phyloP scores from a whole-genome alignment of 2,113 vertebrate species.

The Agelaius phoeniceus region DNA sequence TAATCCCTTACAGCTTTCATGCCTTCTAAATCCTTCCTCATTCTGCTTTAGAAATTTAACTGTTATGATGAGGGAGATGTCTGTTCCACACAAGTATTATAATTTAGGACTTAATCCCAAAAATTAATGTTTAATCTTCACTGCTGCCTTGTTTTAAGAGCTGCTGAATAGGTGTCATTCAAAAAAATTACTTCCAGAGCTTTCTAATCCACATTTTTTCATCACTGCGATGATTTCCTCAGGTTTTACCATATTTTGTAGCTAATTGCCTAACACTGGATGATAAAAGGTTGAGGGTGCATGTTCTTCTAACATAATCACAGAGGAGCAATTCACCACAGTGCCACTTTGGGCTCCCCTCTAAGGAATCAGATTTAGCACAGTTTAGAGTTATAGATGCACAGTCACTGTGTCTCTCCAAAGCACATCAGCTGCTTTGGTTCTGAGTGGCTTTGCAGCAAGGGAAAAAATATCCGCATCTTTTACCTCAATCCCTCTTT shows the following conservation, averaged over 20 bases:
- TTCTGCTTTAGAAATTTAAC: slow-evolving; percentile 34
- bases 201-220: slow-evolving; percentile 44
- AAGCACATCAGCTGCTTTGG: background rate
- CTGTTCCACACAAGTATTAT: background rate
- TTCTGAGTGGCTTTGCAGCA: background rate
- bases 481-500: background rate
- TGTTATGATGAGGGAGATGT: background rate
- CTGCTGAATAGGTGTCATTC: slow-evolving; percentile 15
- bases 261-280: background rate
- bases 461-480: background rate
- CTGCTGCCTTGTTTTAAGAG: slow-evolving; percentile 28
- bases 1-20: slow-evolving; percentile 45
- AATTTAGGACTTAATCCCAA: slow-evolving; percentile 49
- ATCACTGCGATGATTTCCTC: slow-evolving; percentile 2
- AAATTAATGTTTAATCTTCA: slow-evolving; percentile 54
- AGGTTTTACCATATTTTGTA: slow-evolving; percentile 36
- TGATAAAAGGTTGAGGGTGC: slow-evolving; percentile 29
- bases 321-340: slow-evolving; percentile 43
- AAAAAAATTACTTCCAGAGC: slow-evolving; percentile 19
- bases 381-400: slow-evolving; percentile 21
- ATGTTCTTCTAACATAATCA: slow-evolving; percentile 48
- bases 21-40: slow-evolving; percentile 31
- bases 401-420: slow-evolving; percentile 2
- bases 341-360: background rate
- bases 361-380: slow-evolving; percentile 49